Evolutionary conservation across 2,888 invertebrate genomes (phyloP).

Genomic region (Cinara cedri): DNA sequence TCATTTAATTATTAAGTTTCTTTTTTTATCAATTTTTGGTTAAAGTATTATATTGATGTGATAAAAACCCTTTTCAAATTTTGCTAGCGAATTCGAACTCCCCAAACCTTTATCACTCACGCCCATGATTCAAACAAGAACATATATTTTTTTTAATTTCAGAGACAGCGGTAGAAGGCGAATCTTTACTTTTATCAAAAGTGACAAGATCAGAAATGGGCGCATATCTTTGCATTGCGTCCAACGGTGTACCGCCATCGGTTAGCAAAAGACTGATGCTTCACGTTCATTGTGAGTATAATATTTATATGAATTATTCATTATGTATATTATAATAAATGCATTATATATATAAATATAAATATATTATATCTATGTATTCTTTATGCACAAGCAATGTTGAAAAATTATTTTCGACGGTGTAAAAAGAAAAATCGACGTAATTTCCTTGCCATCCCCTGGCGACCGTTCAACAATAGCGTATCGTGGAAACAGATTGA

Average conservation of each 20-base stretch:
- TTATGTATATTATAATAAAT: constrained; percentile 4
- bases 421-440: constrained; percentile 40
- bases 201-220: constrained; percentile 90
- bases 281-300: constrained; percentile 88
- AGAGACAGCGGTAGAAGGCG: constrained; percentile 78
- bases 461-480: constrained; percentile 41
- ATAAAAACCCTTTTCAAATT: no score
- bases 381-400: not conserved
- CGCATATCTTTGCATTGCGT: constrained; percentile 85
- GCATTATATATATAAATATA: no score
- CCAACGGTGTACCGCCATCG: constrained; percentile 85
- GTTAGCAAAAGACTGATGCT: constrained; percentile 91
- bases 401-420: constrained; percentile 33
- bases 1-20: no score
- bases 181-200: constrained; percentile 80
- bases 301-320: constrained; percentile 14
- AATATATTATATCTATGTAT: no score
- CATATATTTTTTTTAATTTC: constrained; percentile 61
- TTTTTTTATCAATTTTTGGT: no score
- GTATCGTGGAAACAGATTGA: constrained; percentile 45
- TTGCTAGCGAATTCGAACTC: no score
- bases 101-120: no score
- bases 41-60: no score
- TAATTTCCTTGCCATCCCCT: constrained; percentile 37
- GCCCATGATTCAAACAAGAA: no score